Evolutionary conservation across 2,888 invertebrate genomes (phyloP), one percentile per base, ranked within the genome.

Genomic region (Euzophera pinguis): DNA sequence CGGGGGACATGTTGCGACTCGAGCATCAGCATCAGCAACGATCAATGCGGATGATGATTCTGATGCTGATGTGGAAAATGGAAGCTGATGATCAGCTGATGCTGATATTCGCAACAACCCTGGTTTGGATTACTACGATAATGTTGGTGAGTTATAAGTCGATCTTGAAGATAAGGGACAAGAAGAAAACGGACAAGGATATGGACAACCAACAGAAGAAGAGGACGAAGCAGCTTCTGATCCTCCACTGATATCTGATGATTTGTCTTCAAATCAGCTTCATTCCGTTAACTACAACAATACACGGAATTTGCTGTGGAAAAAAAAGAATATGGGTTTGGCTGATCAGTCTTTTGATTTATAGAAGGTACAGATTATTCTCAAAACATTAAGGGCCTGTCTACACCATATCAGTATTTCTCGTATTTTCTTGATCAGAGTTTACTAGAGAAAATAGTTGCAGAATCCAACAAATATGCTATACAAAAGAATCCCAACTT

Each of bases 361-460:
- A 49, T 50, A 52, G 56, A 63, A 22, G 5, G 22, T 22, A 22
- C 22, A 22, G 22, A 22, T 22, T 22, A 3, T 22, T 22, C 22
- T 22, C 22, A 22, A 22, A 22, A 22, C 5, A 22, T 67, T 64
- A 56, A 67, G 60, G 60, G 63, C 5, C 22, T 58, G 63, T 66
- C 58, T 62, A 62, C 55, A 67, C 59, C 56, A 34, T 34, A 34
- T 41, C 39, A 41, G 39, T 51, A 16, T 51, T 51, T 51, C 42
- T 29, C 43, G 16, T 27, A 51, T 13, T 51, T 43, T 43, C 45
- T 43, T 37, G 37, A 35, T 35, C 17, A 43, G 34, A n/a, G 42
- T n/a, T 43, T 51, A 34, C 34, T 38, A n/a, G 13, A 17, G 42
- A 13, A 37, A 22, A 35, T 51, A 12, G 13, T 51, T 37, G 22